Conservation (phyloP, 2,888 invertebrate genomes). For the Lasioglossum leucozonium region DNA sequence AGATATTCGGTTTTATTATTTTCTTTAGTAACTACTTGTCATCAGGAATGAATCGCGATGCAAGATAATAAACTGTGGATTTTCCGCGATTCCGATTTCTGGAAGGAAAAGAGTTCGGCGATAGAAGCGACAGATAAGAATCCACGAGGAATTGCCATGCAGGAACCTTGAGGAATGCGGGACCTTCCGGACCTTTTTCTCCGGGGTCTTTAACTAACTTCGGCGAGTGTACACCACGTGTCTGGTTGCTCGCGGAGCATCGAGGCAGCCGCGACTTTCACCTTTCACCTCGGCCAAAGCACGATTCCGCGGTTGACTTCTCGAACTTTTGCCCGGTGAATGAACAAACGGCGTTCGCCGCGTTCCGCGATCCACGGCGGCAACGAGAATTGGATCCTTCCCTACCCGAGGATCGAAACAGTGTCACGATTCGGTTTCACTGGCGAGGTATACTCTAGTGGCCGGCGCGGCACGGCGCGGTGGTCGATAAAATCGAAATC, state of each 20-base stretch:
- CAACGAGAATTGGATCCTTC: background rate
- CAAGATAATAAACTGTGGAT: background rate
- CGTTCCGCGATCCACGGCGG: constrained; percentile 17
- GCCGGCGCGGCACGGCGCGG: background rate
- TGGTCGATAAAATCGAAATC: constrained; percentile 28
- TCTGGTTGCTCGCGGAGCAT: background rate
- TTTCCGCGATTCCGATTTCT: background rate
- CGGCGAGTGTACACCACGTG: background rate
- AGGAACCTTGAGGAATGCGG: background rate
- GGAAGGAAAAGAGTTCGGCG: background rate
- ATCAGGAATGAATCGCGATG: background rate
- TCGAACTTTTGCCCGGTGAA: constrained; percentile 71
- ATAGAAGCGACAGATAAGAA: background rate
- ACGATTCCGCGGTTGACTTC: constrained; percentile 75
- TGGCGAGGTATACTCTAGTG: background rate
- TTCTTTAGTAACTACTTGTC: too few species aligned
- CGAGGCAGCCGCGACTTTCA: constrained; percentile 80
- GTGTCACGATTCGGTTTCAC: constrained; percentile 75
- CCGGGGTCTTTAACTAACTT: background rate
- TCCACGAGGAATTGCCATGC: background rate
- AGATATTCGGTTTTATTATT: too few species aligned
- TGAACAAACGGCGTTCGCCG: background rate
- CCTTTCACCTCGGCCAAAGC: constrained; percentile 82
- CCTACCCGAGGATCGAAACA: constrained; percentile 6
- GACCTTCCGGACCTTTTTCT: background rate